phyloP scores from a whole-genome alignment of 2,888 invertebrate species.

The Megastigmus dorsalis region DNA sequence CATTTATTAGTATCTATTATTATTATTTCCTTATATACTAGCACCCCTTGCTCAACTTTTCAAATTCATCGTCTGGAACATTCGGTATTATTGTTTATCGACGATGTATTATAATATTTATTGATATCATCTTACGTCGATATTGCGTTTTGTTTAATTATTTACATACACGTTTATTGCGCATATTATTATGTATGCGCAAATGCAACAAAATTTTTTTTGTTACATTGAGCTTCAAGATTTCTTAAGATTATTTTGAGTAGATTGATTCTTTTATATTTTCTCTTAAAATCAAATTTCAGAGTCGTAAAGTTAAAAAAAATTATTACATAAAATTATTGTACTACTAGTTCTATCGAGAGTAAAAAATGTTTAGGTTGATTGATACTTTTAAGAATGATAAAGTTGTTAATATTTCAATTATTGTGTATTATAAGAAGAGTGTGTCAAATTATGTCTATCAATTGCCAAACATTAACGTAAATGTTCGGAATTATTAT shows the following conservation, averaged over 20 bases:
- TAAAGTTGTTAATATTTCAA: constrained; percentile 7
- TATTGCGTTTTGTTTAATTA: constrained; percentile 20
- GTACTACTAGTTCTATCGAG: neutral
- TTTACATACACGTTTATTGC: constrained; percentile 30
- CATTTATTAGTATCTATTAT: no score
- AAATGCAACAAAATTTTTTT: constrained; percentile 12
- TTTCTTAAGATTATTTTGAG: constrained; percentile 13
- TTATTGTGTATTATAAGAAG: constrained; percentile 13
- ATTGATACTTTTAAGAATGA: constrained; percentile 13
- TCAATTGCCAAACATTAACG: constrained; percentile 9
- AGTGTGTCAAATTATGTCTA: constrained; percentile 11
- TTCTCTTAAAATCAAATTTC: constrained; percentile 13
- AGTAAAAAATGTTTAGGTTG: constrained; percentile 33
- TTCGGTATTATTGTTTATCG: constrained; percentile 18
- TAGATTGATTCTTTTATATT: neutral
- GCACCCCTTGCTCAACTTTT: neutral
- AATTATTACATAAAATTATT: constrained; percentile 1
- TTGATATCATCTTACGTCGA: constrained; percentile 9
- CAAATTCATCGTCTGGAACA: constrained; percentile 3
- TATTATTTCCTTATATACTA: constrained; percentile 20
- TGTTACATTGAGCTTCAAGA: constrained; percentile 17
- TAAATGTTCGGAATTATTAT: neutral
- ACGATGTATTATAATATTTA: neutral
- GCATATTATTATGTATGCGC: constrained; percentile 17
- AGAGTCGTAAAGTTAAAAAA: neutral